Evolutionary conservation across 1,140 invertebrate genomes (phyloP), one percentile per base, ranked within the genome.

Genomic region (Zaprionus capensis): DNA sequence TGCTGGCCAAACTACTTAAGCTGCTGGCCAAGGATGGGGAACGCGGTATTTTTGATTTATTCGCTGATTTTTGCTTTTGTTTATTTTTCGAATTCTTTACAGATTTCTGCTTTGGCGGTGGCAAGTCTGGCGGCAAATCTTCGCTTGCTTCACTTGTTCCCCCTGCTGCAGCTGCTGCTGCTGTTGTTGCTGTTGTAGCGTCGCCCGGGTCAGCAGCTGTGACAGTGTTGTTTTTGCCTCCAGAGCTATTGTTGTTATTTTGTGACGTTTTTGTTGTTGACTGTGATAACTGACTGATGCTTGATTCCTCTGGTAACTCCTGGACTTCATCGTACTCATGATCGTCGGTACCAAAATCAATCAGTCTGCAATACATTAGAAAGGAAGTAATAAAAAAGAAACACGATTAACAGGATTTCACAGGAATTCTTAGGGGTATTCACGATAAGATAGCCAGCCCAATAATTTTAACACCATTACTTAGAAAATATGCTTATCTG

Each of bases 271-370:
- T 82, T 77, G 86, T 57, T 76, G 85, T 71, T 78, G 82, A 73
- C 76, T 81, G 80, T 71, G 67, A 58, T 76, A 74, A 70, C 72
- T 80, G 78, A 78, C 77, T 78, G 41, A 46, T 46, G 71, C 71
- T 92, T 81, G 88, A 78, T 81, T 91, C 84, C 71, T 91, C 87
- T 84, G 91, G 87, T 65, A 90, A 63, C 66, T 92, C 91, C 70
- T 91, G 82, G 73, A 92, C 91, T 58, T 92, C 91, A 84, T 92
- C 91, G 91, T 92, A 91, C 53, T 92, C 91, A 92, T 92, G 88
- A 67, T 92, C 91, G 69, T 92, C 91, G 71, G 78, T 88, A 68
- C 90, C 87, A 78, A 92, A 87, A 84, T 92, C 91, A 76, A 92
- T 91, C 85, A 92, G 74, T 77, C 91, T 92, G 62, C 0, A 73